Evolutionary conservation across 1,140 invertebrate genomes (phyloP), one percentile per base, ranked within the genome.

Genomic region (Drosophila miranda): DNA sequence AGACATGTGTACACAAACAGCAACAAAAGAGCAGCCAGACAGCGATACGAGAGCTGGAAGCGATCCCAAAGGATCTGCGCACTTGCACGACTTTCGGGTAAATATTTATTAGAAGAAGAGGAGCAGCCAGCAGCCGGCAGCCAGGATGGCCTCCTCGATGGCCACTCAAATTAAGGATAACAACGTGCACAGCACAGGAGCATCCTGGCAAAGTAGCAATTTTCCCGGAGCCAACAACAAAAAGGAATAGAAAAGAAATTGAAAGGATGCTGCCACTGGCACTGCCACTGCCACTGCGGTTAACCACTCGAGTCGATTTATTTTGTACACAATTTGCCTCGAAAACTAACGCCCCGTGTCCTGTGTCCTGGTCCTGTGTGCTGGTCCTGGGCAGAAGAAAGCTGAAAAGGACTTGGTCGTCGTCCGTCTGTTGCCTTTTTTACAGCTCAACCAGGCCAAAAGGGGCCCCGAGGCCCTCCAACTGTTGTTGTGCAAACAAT

Each of bases 121-220:
- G 34, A 3, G 26, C 49, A 21, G 57, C 26, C 6, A 46, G 19
- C 14, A 45, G 53, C 26, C 23, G 51, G 51, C 13, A 50, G 63
- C 60, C 55, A 50, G 61, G 3, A 9, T 16, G 16, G 8, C 3
- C 68, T 64, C 43, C 73, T 86, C 81, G 81, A 84, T 86, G 78
- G 82, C 81, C 81, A 87, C 81, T 86, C 81, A 87, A 86, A 87
- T 84, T 84, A 84, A 77, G 80, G 77, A 83, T 84, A 84, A 84
- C 80, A 86, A 84, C 77, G 73, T 82, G 51, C 73, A 58, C 16
- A 44, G 30, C 14, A 42, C 34, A 5, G 34, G 34, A 13, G 34
- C 34, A 38, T 13, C 34, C 11, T 4, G 34, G 59, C 21, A 81
- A 86, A 86, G 81, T 84, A 86, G 81, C 80, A 84, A 76, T 84